Conservation (phyloP, 2,113 vertebrate genomes). For the Barnardius zonarius region DNA sequence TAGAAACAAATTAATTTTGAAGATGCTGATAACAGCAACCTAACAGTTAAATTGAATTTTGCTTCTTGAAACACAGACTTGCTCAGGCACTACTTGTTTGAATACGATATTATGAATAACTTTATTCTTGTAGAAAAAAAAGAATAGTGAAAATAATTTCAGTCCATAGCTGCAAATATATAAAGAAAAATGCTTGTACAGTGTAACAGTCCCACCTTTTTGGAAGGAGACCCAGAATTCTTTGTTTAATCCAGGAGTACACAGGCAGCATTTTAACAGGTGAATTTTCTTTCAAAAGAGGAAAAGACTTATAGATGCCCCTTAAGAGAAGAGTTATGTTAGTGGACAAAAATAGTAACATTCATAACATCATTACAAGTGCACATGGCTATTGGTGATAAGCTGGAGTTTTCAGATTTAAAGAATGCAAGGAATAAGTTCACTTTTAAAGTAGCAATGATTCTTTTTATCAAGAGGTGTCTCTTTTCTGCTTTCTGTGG, state of each 20-base stretch:
- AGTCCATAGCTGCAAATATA: not conserved
- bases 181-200: not conserved
- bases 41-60: slow-evolving; percentile 51
- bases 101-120: slow-evolving; percentile 14
- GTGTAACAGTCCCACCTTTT: not conserved
- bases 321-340: not conserved
- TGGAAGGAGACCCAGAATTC: not conserved
- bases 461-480: not conserved
- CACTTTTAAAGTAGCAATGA: not conserved
- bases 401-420: slow-evolving; percentile 11
- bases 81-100: slow-evolving; percentile 38
- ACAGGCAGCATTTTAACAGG: not conserved
- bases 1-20: slow-evolving; percentile 55
- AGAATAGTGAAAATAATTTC: slow-evolving; percentile 23
- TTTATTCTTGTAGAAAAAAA: not conserved
- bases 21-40: slow-evolving; percentile 26
- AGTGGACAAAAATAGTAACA: not conserved
- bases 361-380: not conserved
- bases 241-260: not conserved
- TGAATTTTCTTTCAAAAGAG: slow-evolving; percentile 4
- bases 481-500: slow-evolving; percentile 16
- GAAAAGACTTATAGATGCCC: not conserved
- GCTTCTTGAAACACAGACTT: not conserved
- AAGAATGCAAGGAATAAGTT: not conserved
- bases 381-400: not conserved